These are phyloP conservation scores for Bufo bufo DNA, from an alignment of 2,113 vertebrate genomes.

Conservation along the genomic window DNA sequence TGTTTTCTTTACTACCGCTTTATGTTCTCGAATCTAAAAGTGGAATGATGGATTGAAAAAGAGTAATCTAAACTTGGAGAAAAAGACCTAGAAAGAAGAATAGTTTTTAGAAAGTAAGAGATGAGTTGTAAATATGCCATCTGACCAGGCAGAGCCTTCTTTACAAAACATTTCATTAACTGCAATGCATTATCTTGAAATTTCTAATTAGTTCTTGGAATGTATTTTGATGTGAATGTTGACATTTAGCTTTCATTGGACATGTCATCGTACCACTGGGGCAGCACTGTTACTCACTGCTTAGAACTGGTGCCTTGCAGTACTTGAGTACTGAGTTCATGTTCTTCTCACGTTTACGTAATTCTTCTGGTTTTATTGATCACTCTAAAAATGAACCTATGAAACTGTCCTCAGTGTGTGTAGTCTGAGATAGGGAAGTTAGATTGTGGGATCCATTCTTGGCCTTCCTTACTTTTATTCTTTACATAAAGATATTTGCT, in stretches of 20 bases:
- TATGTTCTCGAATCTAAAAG: constrained; percentile 28
- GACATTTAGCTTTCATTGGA: not conserved
- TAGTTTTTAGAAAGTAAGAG: not conserved
- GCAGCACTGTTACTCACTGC: not conserved
- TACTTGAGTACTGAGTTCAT: not conserved
- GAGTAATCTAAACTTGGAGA: constrained; percentile 20
- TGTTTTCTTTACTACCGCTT: constrained; percentile 30
- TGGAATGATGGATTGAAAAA: constrained; percentile 32
- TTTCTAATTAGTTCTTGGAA: not conserved
- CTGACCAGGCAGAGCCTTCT: not conserved
- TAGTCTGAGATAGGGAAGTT: too few species aligned
- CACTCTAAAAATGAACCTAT: too few species aligned
- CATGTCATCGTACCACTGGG: not conserved
- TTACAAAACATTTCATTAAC: not conserved
- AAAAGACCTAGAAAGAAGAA: constrained; percentile 6
- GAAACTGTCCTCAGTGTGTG: too few species aligned
- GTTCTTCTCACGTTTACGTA: too few species aligned
- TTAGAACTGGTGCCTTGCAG: not conserved
- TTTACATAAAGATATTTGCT: too few species aligned
- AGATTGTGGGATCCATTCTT: too few species aligned
- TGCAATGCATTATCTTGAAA: not conserved
- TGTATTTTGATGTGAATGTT: not conserved
- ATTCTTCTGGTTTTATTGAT: too few species aligned
- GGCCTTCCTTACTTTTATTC: too few species aligned
- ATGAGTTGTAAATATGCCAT: not conserved